Percentiles rank a stretch among this genome's conserved stretches.
These are phyloP conservation scores for Sminthurides aquaticus DNA, from an alignment of 2,888 invertebrate species.

Conservation along the genomic window DNA sequence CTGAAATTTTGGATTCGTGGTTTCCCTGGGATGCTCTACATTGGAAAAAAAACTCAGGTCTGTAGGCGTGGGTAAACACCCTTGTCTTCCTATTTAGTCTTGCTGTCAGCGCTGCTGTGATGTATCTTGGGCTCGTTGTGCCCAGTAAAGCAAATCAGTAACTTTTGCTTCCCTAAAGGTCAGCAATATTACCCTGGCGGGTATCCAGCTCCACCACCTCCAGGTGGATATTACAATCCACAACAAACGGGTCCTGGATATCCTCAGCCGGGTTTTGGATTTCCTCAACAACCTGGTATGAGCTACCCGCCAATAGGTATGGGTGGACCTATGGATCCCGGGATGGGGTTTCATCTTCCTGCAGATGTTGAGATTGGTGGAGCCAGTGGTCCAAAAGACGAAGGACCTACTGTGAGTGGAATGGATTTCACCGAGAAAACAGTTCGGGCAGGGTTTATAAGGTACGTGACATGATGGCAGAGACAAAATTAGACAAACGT, in stretches of 20 bases:
- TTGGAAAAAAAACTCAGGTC: no score
- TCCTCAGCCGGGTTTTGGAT: conserved; percentile 26
- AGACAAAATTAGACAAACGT: no score
- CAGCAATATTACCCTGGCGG: conserved; percentile 17
- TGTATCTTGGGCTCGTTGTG: no score
- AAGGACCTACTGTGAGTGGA: conserved; percentile 13
- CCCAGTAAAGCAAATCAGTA: no score
- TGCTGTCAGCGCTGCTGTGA: no score
- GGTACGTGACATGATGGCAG: no score
- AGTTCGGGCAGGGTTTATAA: conserved; percentile 44
- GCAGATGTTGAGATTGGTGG: conserved; percentile 48
- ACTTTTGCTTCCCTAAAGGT: no score
- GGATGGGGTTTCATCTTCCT: conserved; percentile 48
- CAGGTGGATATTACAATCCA: conserved; percentile 8
- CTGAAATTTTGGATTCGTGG: no score
- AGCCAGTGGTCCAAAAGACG: conserved; percentile 22
- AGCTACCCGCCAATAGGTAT: neutral
- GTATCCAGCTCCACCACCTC: conserved; percentile 13
- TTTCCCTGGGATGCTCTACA: no score
- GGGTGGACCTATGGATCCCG: conserved; percentile 39
- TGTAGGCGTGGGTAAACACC: no score
- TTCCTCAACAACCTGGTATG: neutral
- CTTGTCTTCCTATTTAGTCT: no score
- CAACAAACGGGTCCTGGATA: conserved; percentile 11
- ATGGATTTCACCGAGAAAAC: conserved; percentile 45